Percentiles rank a stretch among this genome's conserved stretches.
These are phyloP conservation scores for Desmophyllum pertusum DNA, from an alignment of 92 coral and sea anemone species.

Conservation along the genomic window DNA sequence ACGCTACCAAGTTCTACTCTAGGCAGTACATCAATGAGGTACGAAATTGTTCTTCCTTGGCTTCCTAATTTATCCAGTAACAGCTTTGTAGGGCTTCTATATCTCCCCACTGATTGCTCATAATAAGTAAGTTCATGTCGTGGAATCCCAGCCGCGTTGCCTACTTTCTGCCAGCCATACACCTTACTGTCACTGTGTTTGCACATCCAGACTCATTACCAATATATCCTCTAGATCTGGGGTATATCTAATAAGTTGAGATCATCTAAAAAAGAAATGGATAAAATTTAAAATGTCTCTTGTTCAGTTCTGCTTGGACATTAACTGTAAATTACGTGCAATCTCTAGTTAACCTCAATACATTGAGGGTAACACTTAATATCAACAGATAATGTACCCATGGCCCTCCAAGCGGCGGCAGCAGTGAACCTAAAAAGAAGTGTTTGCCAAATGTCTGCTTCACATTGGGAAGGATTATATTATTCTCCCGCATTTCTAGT, in stretches of 20 bases:
- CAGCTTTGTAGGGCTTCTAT: constrained; percentile 13
- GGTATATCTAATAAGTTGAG: constrained; percentile 33
- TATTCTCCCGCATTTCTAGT: no score
- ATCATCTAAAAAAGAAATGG: neutral
- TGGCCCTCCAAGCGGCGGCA: no score
- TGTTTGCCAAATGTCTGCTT: no score
- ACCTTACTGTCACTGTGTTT: neutral
- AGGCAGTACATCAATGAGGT: constrained; percentile 29
- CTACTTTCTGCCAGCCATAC: constrained; percentile 31
- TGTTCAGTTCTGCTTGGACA: neutral
- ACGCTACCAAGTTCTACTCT: constrained; percentile 21
- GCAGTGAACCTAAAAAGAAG: no score
- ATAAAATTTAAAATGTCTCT: neutral
- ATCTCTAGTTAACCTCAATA: no score
- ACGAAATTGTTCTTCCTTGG: constrained; percentile 19
- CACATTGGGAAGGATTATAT: no score
- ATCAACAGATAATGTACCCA: no score
- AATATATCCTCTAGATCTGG: constrained; percentile 24
- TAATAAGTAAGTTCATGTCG: neutral
- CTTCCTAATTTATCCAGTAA: constrained; percentile 12
- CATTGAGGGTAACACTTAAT: no score
- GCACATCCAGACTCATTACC: neutral
- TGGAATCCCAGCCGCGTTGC: constrained; percentile 13
- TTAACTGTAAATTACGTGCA: neutral
- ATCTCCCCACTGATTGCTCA: neutral